Evolutionary conservation across 2,113 vertebrate species (phyloP).

Genomic region (Nannospalax galili): DNA sequence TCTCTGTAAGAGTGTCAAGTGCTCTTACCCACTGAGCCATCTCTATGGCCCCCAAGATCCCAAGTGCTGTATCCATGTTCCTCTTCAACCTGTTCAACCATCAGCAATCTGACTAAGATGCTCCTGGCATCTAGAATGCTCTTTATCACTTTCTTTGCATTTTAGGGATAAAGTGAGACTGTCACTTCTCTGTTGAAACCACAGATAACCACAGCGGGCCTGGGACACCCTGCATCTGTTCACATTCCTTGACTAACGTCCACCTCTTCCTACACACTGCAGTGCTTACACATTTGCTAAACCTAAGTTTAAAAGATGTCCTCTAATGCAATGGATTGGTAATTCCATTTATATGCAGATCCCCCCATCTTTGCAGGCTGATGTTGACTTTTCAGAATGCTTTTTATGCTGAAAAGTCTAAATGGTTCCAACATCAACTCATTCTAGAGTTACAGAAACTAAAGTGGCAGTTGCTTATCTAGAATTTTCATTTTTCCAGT

Average conservation of each 20-base stretch:
- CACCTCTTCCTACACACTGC: background rate
- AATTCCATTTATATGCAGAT: background rate
- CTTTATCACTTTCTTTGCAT: background rate
- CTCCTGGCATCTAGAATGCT: background rate
- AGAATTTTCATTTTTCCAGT: background rate
- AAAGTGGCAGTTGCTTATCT: constrained; percentile 16
- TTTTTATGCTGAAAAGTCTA: background rate
- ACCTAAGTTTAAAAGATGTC: background rate
- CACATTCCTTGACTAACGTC: background rate
- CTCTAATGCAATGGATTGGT: background rate
- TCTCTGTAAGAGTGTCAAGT: too few relatives aligned
- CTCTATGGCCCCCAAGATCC: too few relatives aligned
- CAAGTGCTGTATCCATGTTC: background rate
- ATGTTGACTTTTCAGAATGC: background rate
- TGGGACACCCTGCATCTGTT: background rate
- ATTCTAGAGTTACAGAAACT: constrained; percentile 12
- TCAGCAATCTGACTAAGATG: background rate
- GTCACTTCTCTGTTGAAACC: background rate
- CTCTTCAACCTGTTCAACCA: background rate
- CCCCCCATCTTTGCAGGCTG: background rate
- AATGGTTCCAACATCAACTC: background rate
- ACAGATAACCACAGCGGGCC: background rate
- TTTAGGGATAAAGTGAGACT: background rate
- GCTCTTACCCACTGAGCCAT: too few relatives aligned
- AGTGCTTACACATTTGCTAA: background rate